These are phyloP conservation scores for Actinernus sp. DNA, from an alignment of 92 coral and sea anemone species.

Conservation along the genomic window DNA sequence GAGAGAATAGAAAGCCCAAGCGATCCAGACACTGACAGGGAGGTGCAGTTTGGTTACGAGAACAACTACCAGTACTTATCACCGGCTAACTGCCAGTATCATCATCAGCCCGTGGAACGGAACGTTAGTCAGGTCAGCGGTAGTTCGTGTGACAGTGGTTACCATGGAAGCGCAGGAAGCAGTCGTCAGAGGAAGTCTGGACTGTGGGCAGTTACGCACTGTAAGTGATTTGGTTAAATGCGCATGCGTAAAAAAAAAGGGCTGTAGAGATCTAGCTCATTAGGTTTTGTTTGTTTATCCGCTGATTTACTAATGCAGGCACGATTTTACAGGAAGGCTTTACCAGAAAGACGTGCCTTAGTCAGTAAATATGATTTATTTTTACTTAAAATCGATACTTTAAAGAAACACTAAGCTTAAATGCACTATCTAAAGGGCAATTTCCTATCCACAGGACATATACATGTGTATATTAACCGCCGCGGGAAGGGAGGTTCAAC, in stretches of 20 bases:
- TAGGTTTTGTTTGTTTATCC: too few species aligned
- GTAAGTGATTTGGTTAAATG: constrained; percentile 49
- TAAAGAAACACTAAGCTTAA: too few species aligned
- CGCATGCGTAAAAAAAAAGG: neutral
- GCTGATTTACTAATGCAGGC: too few species aligned
- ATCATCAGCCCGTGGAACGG: constrained; percentile 59
- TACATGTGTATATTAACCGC: too few species aligned
- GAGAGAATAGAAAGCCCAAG: constrained; percentile 46
- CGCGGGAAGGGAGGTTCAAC: too few species aligned
- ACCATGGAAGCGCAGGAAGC: constrained; percentile 78
- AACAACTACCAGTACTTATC: constrained; percentile 71
- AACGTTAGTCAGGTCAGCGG: constrained; percentile 94
- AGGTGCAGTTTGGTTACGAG: constrained; percentile 76
- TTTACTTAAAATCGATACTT: too few species aligned
- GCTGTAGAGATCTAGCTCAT: too few species aligned
- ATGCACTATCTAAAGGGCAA: too few species aligned
- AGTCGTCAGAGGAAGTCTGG: constrained; percentile 80
- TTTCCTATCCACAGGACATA: too few species aligned
- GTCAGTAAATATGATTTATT: too few species aligned
- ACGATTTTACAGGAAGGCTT: too few species aligned
- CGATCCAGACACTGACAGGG: constrained; percentile 34
- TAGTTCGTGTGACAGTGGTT: constrained; percentile 91
- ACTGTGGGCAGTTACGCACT: constrained; percentile 73
- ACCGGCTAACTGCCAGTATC: constrained; percentile 40
- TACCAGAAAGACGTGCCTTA: too few species aligned